These are phyloP conservation scores for Drosophila demipolita DNA, from an alignment of 2,888 invertebrate species.

Conservation along the genomic window DNA sequence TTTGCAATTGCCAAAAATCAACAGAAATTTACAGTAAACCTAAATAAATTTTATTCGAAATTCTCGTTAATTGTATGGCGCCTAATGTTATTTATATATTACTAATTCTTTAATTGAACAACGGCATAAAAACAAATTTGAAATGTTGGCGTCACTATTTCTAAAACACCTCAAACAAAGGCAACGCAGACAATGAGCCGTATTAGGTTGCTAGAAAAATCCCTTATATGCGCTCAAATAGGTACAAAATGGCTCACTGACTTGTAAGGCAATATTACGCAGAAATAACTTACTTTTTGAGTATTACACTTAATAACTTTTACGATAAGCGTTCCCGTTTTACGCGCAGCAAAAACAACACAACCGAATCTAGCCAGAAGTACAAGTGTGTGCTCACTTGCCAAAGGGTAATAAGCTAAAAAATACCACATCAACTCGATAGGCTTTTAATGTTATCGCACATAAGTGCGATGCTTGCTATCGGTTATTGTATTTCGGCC, in stretches of 20 bases:
- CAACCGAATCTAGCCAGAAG: slow-evolving; percentile 33
- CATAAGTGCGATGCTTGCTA: background rate
- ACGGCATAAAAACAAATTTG: slow-evolving; percentile 48
- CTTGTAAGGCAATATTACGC: background rate
- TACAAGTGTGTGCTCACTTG: slow-evolving; percentile 48
- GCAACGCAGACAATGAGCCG: background rate
- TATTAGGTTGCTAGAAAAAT: background rate
- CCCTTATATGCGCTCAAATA: background rate
- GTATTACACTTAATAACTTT: slow-evolving; percentile 34
- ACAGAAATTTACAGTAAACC: background rate
- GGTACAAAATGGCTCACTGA: background rate
- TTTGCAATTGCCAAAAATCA: slow-evolving; percentile 23
- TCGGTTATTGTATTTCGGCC: background rate
- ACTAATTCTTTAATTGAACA: slow-evolving; percentile 27
- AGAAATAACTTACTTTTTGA: slow-evolving; percentile 45
- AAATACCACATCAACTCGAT: slow-evolving; percentile 26
- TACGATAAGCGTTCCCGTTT: slow-evolving; percentile 27
- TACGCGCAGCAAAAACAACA: slow-evolving; percentile 56
- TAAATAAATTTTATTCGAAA: background rate
- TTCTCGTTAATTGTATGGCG: background rate
- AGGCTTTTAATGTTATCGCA: background rate
- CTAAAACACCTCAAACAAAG: slow-evolving; percentile 43
- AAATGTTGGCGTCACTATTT: slow-evolving; percentile 71
- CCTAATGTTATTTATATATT: background rate
- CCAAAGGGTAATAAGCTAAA: slow-evolving; percentile 3